phyloP scores from a whole-genome alignment of 1,140 invertebrate species.

The Steinernema feltiae region DNA sequence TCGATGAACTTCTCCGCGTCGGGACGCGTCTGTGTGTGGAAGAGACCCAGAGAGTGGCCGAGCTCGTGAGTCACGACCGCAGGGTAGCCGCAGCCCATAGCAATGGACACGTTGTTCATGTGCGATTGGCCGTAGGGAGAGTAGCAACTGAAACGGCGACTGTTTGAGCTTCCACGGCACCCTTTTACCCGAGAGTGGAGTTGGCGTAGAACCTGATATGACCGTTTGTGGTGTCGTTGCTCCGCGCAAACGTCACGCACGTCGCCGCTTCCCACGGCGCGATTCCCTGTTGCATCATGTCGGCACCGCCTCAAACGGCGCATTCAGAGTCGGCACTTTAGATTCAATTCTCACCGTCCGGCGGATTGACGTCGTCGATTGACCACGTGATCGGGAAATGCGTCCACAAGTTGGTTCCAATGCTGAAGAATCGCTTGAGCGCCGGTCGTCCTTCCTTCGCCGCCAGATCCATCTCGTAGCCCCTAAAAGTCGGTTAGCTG shows the following conservation, averaged over 20 bases:
- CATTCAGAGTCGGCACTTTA: neutral
- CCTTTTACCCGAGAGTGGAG: too few species aligned
- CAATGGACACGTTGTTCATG: neutral
- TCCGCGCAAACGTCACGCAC: neutral
- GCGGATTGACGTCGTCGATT: neutral
- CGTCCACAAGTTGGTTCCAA: neutral
- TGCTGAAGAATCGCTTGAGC: neutral
- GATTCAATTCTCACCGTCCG: neutral
- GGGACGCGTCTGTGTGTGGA: slow-evolving; percentile 57
- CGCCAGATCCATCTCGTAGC: neutral
- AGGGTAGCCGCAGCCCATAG: neutral
- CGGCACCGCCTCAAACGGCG: neutral
- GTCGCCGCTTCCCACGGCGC: neutral
- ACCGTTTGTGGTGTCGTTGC: neutral
- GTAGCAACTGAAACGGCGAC: neutral
- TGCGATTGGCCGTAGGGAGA: neutral
- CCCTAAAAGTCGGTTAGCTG: neutral
- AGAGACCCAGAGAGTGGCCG: slow-evolving; percentile 58
- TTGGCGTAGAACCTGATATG: neutral
- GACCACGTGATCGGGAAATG: neutral
- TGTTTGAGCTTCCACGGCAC: neutral
- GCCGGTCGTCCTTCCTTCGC: neutral
- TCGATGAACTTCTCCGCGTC: slow-evolving; percentile 54
- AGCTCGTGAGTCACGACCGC: slow-evolving; percentile 53
- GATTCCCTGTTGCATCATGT: neutral